phyloP scores from a whole-genome alignment of 2,888 invertebrate species.

The Chalcis sispes region DNA sequence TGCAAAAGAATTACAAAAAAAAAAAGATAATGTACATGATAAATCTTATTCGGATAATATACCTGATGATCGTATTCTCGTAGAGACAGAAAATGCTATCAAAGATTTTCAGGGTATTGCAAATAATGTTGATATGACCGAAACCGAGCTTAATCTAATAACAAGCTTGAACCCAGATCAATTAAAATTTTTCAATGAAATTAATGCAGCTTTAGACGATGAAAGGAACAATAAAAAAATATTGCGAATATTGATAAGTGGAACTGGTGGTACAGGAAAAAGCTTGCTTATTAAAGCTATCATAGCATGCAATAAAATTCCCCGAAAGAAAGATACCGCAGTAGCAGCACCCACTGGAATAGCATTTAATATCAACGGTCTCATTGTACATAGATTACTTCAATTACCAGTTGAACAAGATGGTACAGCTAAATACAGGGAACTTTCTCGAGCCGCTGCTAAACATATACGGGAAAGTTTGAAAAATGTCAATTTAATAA shows the following conservation, averaged over 20 bases:
- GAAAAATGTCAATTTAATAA: slow-evolving; percentile 64
- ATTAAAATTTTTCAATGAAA: slow-evolving; percentile 55
- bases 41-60: not conserved
- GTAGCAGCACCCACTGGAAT: too few relatives aligned
- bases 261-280: slow-evolving; percentile 67
- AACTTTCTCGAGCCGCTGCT: slow-evolving; percentile 63
- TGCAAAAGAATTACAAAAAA: too few relatives aligned
- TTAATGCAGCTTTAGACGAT: slow-evolving; percentile 36
- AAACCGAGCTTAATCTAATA: slow-evolving; percentile 54
- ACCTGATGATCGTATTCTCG: slow-evolving; percentile 22
- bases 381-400: too few relatives aligned
- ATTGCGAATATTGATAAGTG: slow-evolving; percentile 61
- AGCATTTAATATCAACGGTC: too few relatives aligned
- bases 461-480: slow-evolving; percentile 63
- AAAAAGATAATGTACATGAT: too few relatives aligned
- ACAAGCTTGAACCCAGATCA: slow-evolving; percentile 59
- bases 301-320: slow-evolving; percentile 30
- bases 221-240: slow-evolving; percentile 31
- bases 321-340: slow-evolving; percentile 61
- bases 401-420: too few relatives aligned
- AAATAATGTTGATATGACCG: slow-evolving; percentile 15
- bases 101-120: slow-evolving; percentile 58
- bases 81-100: slow-evolving; percentile 59
- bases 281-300: slow-evolving; percentile 67
- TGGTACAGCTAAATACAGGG: slow-evolving; percentile 64